Evolutionary conservation across 2,797 vertebrate genomes (phyloP).

Genomic region (Propithecus perrieri): DNA sequence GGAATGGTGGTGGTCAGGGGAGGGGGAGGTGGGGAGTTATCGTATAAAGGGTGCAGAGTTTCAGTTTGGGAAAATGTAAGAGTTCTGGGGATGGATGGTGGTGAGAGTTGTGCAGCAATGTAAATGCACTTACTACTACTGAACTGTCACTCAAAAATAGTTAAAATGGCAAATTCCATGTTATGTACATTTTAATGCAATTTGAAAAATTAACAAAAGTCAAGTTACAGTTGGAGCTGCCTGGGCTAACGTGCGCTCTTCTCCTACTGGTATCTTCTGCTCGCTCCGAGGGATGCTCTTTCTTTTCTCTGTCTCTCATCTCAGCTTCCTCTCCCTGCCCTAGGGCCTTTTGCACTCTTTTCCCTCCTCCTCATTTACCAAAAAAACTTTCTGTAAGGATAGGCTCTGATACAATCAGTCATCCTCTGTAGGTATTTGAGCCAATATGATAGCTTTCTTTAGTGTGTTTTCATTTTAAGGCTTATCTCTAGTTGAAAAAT

Average conservation of each 20-base stretch:
- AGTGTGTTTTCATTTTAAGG: background rate
- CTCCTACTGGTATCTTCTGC: background rate
- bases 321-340: background rate
- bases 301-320: background rate
- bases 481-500: conserved; percentile 10
- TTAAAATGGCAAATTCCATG: background rate
- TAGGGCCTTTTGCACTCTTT: background rate
- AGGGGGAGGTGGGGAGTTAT: background rate
- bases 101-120: background rate
- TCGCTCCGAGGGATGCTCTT: background rate
- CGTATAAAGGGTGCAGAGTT: background rate
- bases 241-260: background rate
- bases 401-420: background rate
- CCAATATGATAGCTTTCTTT: background rate
- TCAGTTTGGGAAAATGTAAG: background rate
- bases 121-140: background rate
- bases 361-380: background rate
- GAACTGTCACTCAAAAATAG: background rate
- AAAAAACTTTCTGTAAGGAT: background rate
- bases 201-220: background rate
- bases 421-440: background rate
- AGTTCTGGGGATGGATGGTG: background rate
- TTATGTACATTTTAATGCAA: background rate
- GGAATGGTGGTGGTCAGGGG: background rate
- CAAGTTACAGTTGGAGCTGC: background rate